A percentile compares a stretch with the other conserved stretches of the same genome.
Evolutionary conservation across 2,888 invertebrate species (phyloP).

Genomic region (Schrankia costaestrigalis): DNA sequence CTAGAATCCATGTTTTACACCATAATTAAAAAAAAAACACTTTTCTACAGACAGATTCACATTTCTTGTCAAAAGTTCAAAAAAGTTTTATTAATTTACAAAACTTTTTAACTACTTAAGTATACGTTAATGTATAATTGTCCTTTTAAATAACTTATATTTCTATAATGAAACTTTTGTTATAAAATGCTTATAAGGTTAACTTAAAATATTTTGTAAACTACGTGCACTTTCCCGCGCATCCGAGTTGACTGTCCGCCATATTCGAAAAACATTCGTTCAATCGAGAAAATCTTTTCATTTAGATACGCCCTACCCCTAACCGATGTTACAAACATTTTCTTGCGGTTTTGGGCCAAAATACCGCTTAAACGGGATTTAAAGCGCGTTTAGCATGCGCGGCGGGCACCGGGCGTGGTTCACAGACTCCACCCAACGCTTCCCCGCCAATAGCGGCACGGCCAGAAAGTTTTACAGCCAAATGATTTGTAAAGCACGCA

Average conservation of each 20-base stretch:
- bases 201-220: slow-evolving; percentile 9
- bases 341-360: slow-evolving; percentile 78
- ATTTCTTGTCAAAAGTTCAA: no score
- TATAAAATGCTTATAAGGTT: no score
- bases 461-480: slow-evolving; percentile 58
- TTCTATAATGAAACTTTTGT: background rate
- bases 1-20: slow-evolving; percentile 42
- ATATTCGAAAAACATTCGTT: slow-evolving; percentile 64
- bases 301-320: slow-evolving; percentile 76
- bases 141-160: background rate
- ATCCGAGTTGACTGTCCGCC: slow-evolving; percentile 65
- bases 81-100: no score
- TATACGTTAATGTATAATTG: background rate
- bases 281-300: slow-evolving; percentile 74
- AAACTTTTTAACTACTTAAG: background rate
- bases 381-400: slow-evolving; percentile 78
- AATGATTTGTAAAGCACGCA: slow-evolving; percentile 64
- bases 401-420: slow-evolving; percentile 52
- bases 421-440: slow-evolving; percentile 43
- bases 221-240: slow-evolving; percentile 68
- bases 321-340: slow-evolving; percentile 74
- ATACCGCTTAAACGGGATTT: slow-evolving; percentile 79
- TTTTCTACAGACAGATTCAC: no score
- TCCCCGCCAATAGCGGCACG: slow-evolving; percentile 48
- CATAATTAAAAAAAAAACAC: background rate